Evolutionary conservation across 2,113 vertebrate species (phyloP).

Genomic region (Condylura cristata): DNA sequence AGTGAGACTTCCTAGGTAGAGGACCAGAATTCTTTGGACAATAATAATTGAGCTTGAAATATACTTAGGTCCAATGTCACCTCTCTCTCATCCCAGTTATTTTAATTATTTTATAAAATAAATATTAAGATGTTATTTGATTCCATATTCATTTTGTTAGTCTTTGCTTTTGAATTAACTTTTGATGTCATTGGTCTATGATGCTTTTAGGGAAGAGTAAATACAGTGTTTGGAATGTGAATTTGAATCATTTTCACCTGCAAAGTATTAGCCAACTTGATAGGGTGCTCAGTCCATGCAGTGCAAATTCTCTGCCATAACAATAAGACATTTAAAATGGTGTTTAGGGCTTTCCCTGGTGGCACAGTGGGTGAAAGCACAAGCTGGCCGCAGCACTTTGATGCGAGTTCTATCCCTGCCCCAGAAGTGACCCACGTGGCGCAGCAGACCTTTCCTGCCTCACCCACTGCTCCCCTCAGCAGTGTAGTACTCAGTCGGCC

Average conservation of each 20-base stretch:
- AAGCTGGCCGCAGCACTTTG: no score
- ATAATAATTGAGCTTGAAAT: conserved; percentile 1
- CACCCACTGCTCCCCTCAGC: no score
- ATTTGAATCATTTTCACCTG: conserved; percentile 24
- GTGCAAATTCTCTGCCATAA: not conserved
- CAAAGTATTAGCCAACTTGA: not conserved
- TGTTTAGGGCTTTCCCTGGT: no score
- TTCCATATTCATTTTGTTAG: conserved; percentile 7
- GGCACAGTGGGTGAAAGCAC: no score
- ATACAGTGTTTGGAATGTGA: not conserved
- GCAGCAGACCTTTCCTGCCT: no score
- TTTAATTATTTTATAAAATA: conserved; percentile 17
- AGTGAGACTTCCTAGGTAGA: not conserved
- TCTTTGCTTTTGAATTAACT: conserved; percentile 22
- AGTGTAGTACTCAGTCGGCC: no score
- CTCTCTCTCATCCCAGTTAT: not conserved
- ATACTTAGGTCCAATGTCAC: not conserved
- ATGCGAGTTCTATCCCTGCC: no score
- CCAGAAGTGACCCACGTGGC: no score
- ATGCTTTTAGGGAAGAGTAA: not conserved
- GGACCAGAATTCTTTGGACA: conserved; percentile 55
- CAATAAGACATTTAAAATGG: not conserved
- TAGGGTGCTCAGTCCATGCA: not conserved
- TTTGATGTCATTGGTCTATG: not conserved
- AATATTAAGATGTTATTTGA: not conserved